Evolutionary conservation across 2,888 invertebrate genomes (phyloP).

Genomic region (Apamea epomidion): DNA sequence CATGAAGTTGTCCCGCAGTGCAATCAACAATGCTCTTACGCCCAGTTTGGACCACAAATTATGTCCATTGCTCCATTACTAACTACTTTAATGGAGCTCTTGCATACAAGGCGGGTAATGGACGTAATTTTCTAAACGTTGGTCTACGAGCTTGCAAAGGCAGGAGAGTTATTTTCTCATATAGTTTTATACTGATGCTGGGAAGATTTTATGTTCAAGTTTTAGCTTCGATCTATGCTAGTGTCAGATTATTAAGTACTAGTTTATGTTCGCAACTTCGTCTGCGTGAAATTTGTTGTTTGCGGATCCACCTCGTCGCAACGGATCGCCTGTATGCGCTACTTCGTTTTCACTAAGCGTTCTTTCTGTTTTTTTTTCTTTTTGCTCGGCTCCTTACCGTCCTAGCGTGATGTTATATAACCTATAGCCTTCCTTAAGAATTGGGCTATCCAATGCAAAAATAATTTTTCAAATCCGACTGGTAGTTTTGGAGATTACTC

Average conservation of each 20-base stretch:
- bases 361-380: no score
- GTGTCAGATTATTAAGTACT: background rate
- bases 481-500: no score
- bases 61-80: constrained; percentile 52
- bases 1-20: constrained; percentile 44
- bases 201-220: background rate
- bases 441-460: no score
- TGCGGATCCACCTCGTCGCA: no score
- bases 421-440: no score
- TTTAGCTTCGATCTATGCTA: background rate
- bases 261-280: no score
- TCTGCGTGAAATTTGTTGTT: no score
- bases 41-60: constrained; percentile 44
- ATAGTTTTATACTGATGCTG: background rate
- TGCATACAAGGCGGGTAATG: constrained; percentile 54
- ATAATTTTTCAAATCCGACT: no score
- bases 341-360: no score
- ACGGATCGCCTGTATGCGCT: no score
- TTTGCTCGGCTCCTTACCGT: no score
- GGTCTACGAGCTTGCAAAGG: constrained; percentile 7
- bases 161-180: constrained; percentile 11
- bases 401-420: no score
- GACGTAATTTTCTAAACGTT: constrained; percentile 48
- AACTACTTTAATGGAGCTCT: constrained; percentile 53
- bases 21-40: constrained; percentile 58